Percentiles rank a stretch among this genome's conserved stretches.
These are phyloP conservation scores for Flexamia atlantica DNA, from an alignment of 2,888 invertebrate species.

Conservation along the genomic window DNA sequence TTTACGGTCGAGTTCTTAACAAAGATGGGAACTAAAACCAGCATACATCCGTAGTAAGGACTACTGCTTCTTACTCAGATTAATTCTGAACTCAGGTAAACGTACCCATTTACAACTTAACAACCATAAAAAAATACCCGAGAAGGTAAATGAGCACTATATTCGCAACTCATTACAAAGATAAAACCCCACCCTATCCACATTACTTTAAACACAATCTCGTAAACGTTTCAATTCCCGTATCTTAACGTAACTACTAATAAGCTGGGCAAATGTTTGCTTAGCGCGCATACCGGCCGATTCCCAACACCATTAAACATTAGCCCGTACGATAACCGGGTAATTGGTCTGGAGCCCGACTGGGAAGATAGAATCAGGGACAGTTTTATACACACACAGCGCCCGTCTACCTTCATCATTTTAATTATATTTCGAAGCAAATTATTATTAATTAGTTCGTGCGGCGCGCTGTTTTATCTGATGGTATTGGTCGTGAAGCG, in stretches of 20 bases:
- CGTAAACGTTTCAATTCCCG: not conserved
- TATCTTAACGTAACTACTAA: slow-evolving; percentile 4
- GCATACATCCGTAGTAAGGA: too few relatives aligned
- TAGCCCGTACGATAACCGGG: slow-evolving; percentile 8
- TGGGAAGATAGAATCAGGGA: slow-evolving; percentile 43
- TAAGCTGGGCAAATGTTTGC: slow-evolving; percentile 9
- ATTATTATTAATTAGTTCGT: slow-evolving; percentile 56
- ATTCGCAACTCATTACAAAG: too few relatives aligned
- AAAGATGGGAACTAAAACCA: too few relatives aligned
- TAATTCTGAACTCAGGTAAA: too few relatives aligned
- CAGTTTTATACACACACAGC: slow-evolving; percentile 46
- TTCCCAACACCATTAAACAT: not conserved
- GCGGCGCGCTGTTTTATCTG: slow-evolving; percentile 46
- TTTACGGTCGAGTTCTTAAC: too few relatives aligned
- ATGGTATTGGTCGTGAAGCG: slow-evolving; percentile 45
- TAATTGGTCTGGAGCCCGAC: slow-evolving; percentile 24
- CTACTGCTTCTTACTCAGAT: too few relatives aligned
- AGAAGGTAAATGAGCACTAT: too few relatives aligned
- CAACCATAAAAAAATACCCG: too few relatives aligned
- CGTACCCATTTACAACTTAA: too few relatives aligned
- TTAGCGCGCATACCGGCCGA: not conserved
- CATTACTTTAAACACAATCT: not conserved
- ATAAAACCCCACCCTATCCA: not conserved
- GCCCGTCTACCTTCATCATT: slow-evolving; percentile 47
- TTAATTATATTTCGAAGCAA: slow-evolving; percentile 53